Conservation (phyloP, 2,797 vertebrate species). For the Valencia hispanica region DNA sequence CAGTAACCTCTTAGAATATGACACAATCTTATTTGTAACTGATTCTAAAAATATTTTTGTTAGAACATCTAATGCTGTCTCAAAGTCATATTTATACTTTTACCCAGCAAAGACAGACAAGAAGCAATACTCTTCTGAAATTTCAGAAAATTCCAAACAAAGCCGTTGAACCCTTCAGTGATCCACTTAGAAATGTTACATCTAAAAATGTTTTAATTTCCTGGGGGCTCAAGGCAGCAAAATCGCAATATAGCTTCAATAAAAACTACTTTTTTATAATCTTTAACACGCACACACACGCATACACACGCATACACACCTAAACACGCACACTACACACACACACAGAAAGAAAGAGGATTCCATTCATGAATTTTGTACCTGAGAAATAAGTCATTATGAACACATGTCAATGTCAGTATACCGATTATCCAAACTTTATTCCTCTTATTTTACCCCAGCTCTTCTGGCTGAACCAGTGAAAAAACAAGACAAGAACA, state of each 20-base stretch:
- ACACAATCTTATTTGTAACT: background rate
- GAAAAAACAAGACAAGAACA: slow-evolving; percentile 10
- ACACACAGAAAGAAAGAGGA: background rate
- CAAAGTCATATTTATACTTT: background rate
- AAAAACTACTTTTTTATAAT: slow-evolving; percentile 49
- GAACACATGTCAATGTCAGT: background rate
- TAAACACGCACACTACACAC: background rate
- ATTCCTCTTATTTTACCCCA: background rate
- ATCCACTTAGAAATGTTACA: slow-evolving; percentile 32
- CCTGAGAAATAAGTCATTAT: background rate
- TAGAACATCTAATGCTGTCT: background rate
- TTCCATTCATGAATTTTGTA: background rate
- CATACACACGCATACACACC: background rate
- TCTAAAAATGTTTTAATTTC: slow-evolving; percentile 70
- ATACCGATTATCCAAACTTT: background rate
- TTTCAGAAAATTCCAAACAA: slow-evolving; percentile 23
- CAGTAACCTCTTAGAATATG: background rate
- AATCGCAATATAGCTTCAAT: slow-evolving; percentile 61
- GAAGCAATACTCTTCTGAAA: slow-evolving; percentile 5
- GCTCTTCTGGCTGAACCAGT: background rate
- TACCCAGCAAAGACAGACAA: background rate
- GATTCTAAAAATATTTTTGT: background rate
- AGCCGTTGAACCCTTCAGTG: slow-evolving; percentile 29
- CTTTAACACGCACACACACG: background rate
- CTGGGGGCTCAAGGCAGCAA: slow-evolving; percentile 55